A percentile compares a stretch with the other conserved stretches of the same genome.
These are phyloP conservation scores for Drosophila kurseongensis DNA, from an alignment of 1,140 invertebrate genomes.

Conservation along the genomic window DNA sequence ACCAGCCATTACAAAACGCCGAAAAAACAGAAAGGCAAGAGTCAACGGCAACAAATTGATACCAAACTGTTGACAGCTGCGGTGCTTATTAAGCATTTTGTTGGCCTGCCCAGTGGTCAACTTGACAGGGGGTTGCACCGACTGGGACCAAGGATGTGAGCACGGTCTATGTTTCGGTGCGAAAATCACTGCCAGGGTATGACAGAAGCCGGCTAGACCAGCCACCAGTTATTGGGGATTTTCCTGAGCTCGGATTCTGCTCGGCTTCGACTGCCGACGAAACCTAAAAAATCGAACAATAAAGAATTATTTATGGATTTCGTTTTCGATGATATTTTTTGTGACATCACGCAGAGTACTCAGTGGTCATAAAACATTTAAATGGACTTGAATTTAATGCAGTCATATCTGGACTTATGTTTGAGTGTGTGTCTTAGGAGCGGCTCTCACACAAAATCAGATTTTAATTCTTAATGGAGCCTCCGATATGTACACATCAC, in stretches of 20 bases:
- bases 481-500: conserved; percentile 5
- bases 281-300: conserved; percentile 33
- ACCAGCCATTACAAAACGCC: conserved; percentile 6
- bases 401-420: conserved; percentile 39
- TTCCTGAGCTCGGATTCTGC: conserved; percentile 16
- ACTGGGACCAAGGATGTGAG: too few relatives aligned
- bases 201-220: conserved; percentile 1
- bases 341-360: conserved; percentile 30
- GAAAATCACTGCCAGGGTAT: conserved; percentile 6
- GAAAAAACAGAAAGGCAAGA: conserved; percentile 9
- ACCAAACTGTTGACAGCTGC: conserved; percentile 65
- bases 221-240: background rate
- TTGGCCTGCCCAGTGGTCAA: conserved; percentile 9
- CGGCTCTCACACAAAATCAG: conserved; percentile 49
- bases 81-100: conserved; percentile 78
- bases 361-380: conserved; percentile 48
- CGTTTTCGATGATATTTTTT: conserved; percentile 30
- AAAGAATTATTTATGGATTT: conserved; percentile 75
- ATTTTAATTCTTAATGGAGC: conserved; percentile 66
- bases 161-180: background rate
- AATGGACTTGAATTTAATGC: conserved; percentile 63
- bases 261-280: background rate
- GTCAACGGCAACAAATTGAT: conserved; percentile 39
- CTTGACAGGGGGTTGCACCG: conserved; percentile 3
- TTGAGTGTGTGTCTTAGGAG: conserved; percentile 33